phyloP scores from a whole-genome alignment of 2,797 vertebrate genomes.

The Nannoperca australis region DNA sequence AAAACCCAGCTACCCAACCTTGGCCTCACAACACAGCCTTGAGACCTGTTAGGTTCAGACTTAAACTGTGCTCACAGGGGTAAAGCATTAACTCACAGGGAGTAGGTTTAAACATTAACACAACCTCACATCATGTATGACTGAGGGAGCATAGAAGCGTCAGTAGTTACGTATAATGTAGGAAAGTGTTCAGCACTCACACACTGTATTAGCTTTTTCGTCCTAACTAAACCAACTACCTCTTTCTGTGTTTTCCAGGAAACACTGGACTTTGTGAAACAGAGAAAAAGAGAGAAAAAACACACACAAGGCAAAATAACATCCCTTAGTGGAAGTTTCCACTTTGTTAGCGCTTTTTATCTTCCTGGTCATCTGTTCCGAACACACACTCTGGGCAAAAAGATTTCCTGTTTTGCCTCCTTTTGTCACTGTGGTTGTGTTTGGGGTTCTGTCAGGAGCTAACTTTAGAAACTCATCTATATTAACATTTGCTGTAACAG shows the following conservation, averaged over 20 bases:
- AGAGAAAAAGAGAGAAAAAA: constrained; percentile 81
- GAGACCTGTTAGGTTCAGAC: constrained; percentile 47
- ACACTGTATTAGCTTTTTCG: constrained; percentile 40
- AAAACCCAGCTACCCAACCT: background rate
- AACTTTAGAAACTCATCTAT: constrained; percentile 73
- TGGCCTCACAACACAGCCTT: background rate
- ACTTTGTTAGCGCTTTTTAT: constrained; percentile 93
- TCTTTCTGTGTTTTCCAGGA: constrained; percentile 90
- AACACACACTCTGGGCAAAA: constrained; percentile 91
- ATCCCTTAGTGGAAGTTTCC: constrained; percentile 96
- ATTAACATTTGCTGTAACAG: constrained; percentile 37
- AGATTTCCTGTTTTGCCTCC: constrained; percentile 98
- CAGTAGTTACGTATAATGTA: constrained; percentile 51
- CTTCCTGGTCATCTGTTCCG: constrained; percentile 97
- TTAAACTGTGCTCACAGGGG: constrained; percentile 45
- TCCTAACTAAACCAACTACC: constrained; percentile 60
- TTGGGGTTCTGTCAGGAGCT: constrained; percentile 62
- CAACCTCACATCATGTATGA: constrained; percentile 65
- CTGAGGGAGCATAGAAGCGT: constrained; percentile 71
- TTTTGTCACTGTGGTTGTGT: constrained; percentile 91
- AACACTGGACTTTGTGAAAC: constrained; percentile 86
- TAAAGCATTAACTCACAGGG: constrained; percentile 85
- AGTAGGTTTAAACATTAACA: constrained; percentile 88
- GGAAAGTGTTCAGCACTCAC: constrained; percentile 40
- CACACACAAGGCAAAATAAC: constrained; percentile 85